Percentiles rank a stretch among this genome's conserved stretches.
phyloP scores from a whole-genome alignment of 2,797 vertebrate species.

The Mormyrops boulengeri region DNA sequence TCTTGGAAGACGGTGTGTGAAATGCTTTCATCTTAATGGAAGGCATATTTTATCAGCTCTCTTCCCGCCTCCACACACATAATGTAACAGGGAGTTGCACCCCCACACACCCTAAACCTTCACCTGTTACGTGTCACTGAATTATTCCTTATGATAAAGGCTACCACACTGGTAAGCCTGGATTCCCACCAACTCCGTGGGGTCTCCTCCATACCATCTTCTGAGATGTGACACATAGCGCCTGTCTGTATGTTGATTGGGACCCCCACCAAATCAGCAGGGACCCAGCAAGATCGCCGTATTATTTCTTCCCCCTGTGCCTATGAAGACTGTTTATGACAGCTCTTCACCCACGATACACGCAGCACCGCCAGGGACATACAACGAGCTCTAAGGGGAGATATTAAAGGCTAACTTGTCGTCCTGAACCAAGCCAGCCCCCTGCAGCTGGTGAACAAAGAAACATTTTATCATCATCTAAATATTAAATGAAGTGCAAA shows the following conservation, averaged over 20 bases:
- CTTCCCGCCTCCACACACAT: background rate
- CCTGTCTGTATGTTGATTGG: background rate
- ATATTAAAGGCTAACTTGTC: background rate
- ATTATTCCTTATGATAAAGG: background rate
- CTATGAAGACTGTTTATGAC: background rate
- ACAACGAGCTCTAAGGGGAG: background rate
- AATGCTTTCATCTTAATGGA: background rate
- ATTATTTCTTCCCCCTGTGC: background rate
- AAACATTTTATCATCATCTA: background rate
- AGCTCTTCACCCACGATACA: background rate
- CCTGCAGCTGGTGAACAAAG: slow-evolving; percentile 33
- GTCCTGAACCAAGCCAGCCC: background rate
- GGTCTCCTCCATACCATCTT: background rate
- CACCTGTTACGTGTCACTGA: background rate
- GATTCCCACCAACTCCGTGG: background rate
- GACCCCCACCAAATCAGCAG: background rate
- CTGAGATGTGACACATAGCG: background rate
- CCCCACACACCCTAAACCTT: background rate
- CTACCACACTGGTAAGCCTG: background rate
- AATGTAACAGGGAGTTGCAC: background rate
- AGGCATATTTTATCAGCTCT: background rate
- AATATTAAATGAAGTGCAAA: background rate
- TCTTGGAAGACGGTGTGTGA: background rate
- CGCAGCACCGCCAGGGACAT: background rate
- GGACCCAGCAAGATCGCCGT: background rate